A percentile compares a stretch with the other conserved stretches of the same genome.
Conservation (phyloP, 2,888 invertebrate genomes). For the Laothoe populi region DNA sequence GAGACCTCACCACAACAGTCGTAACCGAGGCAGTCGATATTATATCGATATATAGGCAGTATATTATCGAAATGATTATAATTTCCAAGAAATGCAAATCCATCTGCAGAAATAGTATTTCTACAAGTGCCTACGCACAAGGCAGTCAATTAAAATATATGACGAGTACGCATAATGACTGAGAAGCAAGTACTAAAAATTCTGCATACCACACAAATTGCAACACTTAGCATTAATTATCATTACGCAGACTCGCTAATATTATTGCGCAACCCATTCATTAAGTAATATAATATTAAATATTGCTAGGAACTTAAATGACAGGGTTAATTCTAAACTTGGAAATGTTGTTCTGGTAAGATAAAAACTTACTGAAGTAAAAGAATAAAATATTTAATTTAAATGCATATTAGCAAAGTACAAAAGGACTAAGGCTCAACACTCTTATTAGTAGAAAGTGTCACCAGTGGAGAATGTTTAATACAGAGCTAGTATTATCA, state of each 20-base stretch:
- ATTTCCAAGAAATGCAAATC: neutral
- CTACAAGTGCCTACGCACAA: neutral
- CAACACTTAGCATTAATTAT: constrained; percentile 17
- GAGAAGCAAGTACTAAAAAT: constrained; percentile 14
- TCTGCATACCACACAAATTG: constrained; percentile 17
- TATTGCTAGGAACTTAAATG: constrained; percentile 6
- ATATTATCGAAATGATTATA: constrained; percentile 5
- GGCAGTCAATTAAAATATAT: neutral
- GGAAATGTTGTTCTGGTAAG: neutral
- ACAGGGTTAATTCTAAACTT: neutral
- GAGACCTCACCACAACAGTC: too few relatives aligned
- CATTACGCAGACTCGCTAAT: constrained; percentile 8
- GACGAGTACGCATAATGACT: constrained; percentile 1
- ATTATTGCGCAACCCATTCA: constrained; percentile 19
- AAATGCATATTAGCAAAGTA: too few relatives aligned
- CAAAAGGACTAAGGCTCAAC: too few relatives aligned
- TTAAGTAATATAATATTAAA: constrained; percentile 6
- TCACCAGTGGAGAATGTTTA: too few relatives aligned
- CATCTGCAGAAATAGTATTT: neutral
- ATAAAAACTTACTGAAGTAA: neutral
- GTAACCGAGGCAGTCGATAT: too few relatives aligned
- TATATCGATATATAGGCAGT: too few relatives aligned
- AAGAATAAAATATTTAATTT: neutral
- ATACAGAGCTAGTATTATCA: too few relatives aligned
- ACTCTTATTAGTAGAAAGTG: too few relatives aligned